Percentiles rank a stretch among this genome's conserved stretches.
Evolutionary conservation across 2,888 invertebrate species (phyloP).

Genomic region (Tethea ocularis): DNA sequence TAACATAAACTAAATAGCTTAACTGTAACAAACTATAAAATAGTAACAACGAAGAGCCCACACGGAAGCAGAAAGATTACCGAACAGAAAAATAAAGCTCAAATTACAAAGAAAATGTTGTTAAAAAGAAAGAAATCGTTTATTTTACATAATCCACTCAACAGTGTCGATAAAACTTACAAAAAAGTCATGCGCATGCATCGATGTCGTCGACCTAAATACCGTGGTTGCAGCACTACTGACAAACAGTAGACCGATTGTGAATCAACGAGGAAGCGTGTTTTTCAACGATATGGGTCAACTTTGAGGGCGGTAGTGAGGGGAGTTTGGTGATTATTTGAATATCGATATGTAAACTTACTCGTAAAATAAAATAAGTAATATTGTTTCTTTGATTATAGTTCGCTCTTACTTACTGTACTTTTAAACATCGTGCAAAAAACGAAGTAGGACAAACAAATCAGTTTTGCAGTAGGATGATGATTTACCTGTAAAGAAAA

Average conservation of each 20-base stretch:
- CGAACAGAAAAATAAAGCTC: neutral
- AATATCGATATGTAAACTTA: conserved; percentile 13
- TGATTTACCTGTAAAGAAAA: conserved; percentile 42
- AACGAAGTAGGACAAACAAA: no score
- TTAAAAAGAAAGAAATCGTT: conserved; percentile 2
- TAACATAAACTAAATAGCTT: neutral
- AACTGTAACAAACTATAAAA: conserved; percentile 3
- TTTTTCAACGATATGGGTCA: conserved; percentile 74
- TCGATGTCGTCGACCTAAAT: conserved; percentile 68
- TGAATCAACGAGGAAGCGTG: conserved; percentile 69
- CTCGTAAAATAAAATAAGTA: neutral
- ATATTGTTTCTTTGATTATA: neutral
- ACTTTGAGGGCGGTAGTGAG: conserved; percentile 52
- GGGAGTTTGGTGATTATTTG: conserved; percentile 35
- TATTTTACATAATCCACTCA: conserved; percentile 19
- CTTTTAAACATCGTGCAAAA: neutral
- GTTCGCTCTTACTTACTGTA: neutral
- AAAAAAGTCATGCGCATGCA: conserved; percentile 22
- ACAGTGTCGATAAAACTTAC: conserved; percentile 4
- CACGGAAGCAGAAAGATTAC: conserved; percentile 8
- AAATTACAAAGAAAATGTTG: neutral
- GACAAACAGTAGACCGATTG: conserved; percentile 65
- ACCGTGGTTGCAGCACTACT: conserved; percentile 51
- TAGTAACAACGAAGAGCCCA: neutral
- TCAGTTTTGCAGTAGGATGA: neutral